Evolutionary conservation across 2,888 invertebrate genomes (phyloP).

Genomic region (Rhagophthalmus giganteus): DNA sequence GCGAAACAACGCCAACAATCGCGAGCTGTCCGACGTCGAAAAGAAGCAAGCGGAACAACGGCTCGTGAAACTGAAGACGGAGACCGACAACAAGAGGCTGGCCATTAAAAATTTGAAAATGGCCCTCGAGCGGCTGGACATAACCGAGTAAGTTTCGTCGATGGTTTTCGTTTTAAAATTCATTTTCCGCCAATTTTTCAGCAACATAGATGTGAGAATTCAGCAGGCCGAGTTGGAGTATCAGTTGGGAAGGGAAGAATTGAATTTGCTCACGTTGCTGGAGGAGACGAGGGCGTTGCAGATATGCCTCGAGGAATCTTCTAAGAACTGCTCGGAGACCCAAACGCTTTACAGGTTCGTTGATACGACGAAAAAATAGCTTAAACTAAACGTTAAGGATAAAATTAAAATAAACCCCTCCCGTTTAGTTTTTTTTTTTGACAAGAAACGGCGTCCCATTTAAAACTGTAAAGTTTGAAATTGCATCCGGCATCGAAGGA

Average conservation of each 20-base stretch:
- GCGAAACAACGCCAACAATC: constrained; percentile 42
- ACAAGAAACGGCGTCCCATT: no score
- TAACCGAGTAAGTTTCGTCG: constrained; percentile 77
- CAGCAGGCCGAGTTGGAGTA: constrained; percentile 90
- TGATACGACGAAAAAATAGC: no score
- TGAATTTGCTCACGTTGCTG: constrained; percentile 79
- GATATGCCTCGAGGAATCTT: constrained; percentile 73
- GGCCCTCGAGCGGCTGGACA: constrained; percentile 79
- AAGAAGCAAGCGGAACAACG: constrained; percentile 64
- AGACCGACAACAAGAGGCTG: constrained; percentile 76
- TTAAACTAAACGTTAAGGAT: no score
- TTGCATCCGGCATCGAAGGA: no score
- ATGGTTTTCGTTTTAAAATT: constrained; percentile 4
- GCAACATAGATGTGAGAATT: constrained; percentile 87
- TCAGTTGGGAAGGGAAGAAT: constrained; percentile 83
- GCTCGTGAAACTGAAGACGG: constrained; percentile 62
- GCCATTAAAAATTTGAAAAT: constrained; percentile 81
- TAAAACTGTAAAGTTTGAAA: no score
- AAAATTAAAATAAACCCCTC: no score
- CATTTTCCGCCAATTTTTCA: constrained; percentile 50
- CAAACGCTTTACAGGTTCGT: constrained; percentile 54
- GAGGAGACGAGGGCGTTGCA: constrained; percentile 82
- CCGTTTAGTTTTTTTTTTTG: no score
- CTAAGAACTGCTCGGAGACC: constrained; percentile 46
- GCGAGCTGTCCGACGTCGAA: constrained; percentile 59